These are phyloP conservation scores for Drosophila affinis DNA, from an alignment of 2,888 invertebrate species.

Conservation along the genomic window DNA sequence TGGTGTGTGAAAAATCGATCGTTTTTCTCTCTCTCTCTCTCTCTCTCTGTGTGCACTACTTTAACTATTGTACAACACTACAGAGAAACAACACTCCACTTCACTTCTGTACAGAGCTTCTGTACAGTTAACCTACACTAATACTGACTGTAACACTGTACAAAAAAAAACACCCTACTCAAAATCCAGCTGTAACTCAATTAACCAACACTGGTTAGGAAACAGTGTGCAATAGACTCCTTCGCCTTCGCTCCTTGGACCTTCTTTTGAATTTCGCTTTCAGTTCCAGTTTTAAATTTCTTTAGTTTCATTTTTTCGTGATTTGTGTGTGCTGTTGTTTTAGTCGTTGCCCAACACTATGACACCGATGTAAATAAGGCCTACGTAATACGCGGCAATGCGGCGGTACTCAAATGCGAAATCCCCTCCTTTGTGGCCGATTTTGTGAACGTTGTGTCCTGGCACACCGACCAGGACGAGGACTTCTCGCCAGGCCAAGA, in stretches of 20 bases:
- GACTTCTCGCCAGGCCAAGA: slow-evolving; percentile 83
- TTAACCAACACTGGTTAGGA: slow-evolving; percentile 67
- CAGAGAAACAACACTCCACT: slow-evolving; percentile 7
- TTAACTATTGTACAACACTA: slow-evolving; percentile 48
- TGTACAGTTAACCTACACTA: slow-evolving; percentile 64
- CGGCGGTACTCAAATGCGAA: slow-evolving; percentile 94
- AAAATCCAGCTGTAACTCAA: slow-evolving; percentile 52
- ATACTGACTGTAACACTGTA: slow-evolving; percentile 27
- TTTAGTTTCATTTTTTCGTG: slow-evolving; percentile 13
- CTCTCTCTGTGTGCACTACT: slow-evolving; percentile 53
- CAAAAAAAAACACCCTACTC: slow-evolving; percentile 46
- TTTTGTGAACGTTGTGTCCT: slow-evolving; percentile 93
- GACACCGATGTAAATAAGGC: slow-evolving; percentile 96
- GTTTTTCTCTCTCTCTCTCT: slow-evolving; percentile 20
- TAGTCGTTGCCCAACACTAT: slow-evolving; percentile 95
- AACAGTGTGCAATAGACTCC: slow-evolving; percentile 14
- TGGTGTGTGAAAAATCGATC: slow-evolving; percentile 79
- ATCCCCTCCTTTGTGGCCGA: slow-evolving; percentile 97
- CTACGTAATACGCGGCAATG: slow-evolving; percentile 94
- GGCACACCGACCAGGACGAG: slow-evolving; percentile 89
- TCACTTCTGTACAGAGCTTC: slow-evolving; percentile 46
- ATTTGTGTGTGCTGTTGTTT: slow-evolving; percentile 34
- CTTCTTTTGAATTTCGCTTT: background rate
- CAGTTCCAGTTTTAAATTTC: slow-evolving; percentile 4
- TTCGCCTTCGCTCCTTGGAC: slow-evolving; percentile 24